Conservation (phyloP, 2,113 vertebrate genomes). For the Mus spicilegus region DNA sequence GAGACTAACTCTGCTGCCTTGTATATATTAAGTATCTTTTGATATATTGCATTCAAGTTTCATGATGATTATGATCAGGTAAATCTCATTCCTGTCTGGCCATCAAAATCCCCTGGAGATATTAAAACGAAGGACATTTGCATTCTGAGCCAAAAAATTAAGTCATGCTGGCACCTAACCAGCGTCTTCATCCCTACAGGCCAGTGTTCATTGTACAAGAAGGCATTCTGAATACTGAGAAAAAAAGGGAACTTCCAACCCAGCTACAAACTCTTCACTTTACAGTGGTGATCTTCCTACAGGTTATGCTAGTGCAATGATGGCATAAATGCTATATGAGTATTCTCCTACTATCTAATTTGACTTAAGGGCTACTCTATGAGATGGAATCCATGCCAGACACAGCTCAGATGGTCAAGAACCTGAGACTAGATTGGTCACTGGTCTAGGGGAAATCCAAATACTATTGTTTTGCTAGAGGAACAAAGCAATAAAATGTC, state of each 20-base stretch:
- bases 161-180: not conserved
- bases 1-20: not conserved
- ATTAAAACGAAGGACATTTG: slow-evolving; percentile 6
- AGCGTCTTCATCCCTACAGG: not conserved
- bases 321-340: not conserved
- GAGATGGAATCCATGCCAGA: not conserved
- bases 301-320: not conserved
- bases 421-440: not conserved
- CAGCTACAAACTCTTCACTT: not conserved
- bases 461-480: not conserved
- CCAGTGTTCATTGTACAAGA: not conserved
- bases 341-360: not conserved
- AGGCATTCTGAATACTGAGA: not conserved
- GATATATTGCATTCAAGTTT: not conserved
- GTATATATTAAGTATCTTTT: not conserved
- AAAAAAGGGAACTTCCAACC: not conserved
- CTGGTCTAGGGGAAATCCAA: not conserved
- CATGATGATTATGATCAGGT: slow-evolving; percentile 3
- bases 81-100: not conserved
- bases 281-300: not conserved
- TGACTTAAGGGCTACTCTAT: not conserved
- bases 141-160: not conserved
- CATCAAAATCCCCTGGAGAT: not conserved
- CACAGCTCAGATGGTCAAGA: not conserved
- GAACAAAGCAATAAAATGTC: not conserved